Conservation (phyloP, 2,888 invertebrate genomes). For the Julus scanicus region DNA sequence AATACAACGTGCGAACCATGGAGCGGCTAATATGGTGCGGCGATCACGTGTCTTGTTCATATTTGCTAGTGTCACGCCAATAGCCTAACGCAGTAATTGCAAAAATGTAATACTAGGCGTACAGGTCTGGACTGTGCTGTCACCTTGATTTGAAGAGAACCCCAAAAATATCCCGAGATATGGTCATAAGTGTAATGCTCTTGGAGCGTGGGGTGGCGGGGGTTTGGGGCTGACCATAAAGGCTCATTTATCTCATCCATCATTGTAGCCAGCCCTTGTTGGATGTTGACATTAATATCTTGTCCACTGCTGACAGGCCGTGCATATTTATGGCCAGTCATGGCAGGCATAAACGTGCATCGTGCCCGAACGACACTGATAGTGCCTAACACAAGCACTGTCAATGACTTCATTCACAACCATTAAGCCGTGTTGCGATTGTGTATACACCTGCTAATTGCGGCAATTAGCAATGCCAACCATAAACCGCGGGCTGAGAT, state of each 20-base stretch:
- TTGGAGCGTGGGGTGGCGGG: background rate
- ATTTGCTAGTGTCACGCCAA: slow-evolving; percentile 38
- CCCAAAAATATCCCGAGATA: slow-evolving; percentile 8
- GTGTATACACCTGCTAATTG: slow-evolving; percentile 11
- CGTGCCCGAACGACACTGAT: background rate
- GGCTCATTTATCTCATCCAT: slow-evolving; percentile 25
- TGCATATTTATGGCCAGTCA: slow-evolving; percentile 36
- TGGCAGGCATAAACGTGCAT: background rate
- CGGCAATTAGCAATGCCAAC: slow-evolving; percentile 1
- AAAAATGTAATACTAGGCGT: slow-evolving; percentile 40
- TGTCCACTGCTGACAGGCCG: slow-evolving; percentile 6
- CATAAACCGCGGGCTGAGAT: background rate
- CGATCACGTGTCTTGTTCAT: slow-evolving; percentile 36
- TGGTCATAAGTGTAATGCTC: slow-evolving; percentile 28
- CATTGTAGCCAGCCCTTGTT: slow-evolving; percentile 29
- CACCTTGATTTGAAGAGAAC: background rate
- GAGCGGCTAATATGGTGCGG: background rate
- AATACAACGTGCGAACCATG: background rate
- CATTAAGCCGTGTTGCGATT: background rate
- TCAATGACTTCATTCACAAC: background rate
- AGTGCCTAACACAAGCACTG: background rate
- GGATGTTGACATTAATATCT: slow-evolving; percentile 38
- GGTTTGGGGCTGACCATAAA: background rate
- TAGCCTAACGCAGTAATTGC: slow-evolving; percentile 3
- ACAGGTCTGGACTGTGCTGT: background rate